Base-by-base conservation (phyloP, 2,888 invertebrate species). In the Tiliacea citrago region DNA sequence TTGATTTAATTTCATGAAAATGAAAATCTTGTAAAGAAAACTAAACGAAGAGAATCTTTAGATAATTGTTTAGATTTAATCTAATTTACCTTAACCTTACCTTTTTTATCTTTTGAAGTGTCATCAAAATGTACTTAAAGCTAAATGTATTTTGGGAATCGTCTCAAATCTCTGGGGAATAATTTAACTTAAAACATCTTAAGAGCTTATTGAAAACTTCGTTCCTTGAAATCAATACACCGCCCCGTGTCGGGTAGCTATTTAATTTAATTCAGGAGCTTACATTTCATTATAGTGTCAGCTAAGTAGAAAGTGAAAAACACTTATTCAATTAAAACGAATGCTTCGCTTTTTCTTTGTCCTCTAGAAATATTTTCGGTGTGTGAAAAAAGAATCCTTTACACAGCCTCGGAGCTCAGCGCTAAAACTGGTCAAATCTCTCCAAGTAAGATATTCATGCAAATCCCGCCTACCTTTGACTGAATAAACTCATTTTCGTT, bases 401-500 rank as follows among this genome's bases (percentile, higher is more conserved):
- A 47, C 3, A 60, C 1, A 53, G 60, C 24, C 21, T 55, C 55
- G 13, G 13, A 58, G 21, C 47, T 71, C 24, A 35, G 18, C n/a
- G 4, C 47, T 24, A 42, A 67, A 70, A 53, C 63, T 69, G 39
- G 13, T 45, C 42, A 68, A 72, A 61, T 71, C 47, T 29, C 24
- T 57, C 24, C 21, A 66, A 67, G 69, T 42, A 80, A 66, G n/a
- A 62, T 68, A 55, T 39, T 13, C 51, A 73, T 73, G 60, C 45
- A 70, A 82, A 81, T 77, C 42, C 67, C 10, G 16, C 35, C 24
- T 45, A 53, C 66, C 61, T 68, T 42, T 16, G 51, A n/a, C 24
- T 13, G 62, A 68, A 77, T 65, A 76, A 81, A 49, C 60, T 61
- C n/a, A 58, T 66, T 72, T 62, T 60, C 45, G 58, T 62, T n/a